These are phyloP conservation scores for Drosophila rufa DNA, from an alignment of 1,140 invertebrate genomes.

Conservation along the genomic window DNA sequence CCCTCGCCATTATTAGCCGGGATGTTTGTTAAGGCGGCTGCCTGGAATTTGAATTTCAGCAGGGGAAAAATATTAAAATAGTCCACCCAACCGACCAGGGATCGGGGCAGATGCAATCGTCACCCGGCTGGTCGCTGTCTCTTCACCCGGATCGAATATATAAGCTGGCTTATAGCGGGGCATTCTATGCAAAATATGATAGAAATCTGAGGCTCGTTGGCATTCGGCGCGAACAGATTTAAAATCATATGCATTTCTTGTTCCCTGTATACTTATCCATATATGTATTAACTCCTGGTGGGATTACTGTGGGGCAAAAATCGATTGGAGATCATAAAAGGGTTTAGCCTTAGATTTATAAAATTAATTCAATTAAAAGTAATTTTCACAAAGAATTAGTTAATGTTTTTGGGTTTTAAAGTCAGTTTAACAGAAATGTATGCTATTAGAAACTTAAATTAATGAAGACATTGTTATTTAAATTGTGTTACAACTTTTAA, in stretches of 20 bases:
- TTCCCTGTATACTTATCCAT: conserved; percentile 19
- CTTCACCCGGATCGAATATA: conserved; percentile 9
- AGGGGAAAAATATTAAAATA: conserved; percentile 76
- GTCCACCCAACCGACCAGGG: conserved; percentile 38
- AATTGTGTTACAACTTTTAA: no score
- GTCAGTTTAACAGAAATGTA: no score
- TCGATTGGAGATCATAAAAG: neutral
- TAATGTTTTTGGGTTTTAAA: no score
- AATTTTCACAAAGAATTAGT: no score
- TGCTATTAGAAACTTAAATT: no score
- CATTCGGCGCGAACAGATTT: conserved; percentile 66
- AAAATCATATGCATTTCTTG: conserved; percentile 69
- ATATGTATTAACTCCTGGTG: conserved; percentile 1
- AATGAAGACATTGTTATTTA: no score
- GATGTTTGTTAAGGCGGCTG: conserved; percentile 73
- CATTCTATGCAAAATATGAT: conserved; percentile 83
- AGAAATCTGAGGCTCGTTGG: conserved; percentile 68
- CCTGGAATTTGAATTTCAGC: conserved; percentile 63
- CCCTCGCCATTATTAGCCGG: conserved; percentile 68
- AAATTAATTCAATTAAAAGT: no score
- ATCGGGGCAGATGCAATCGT: conserved; percentile 28
- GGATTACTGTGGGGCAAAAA: conserved; percentile 15
- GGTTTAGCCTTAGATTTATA: neutral
- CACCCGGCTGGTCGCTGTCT: neutral
- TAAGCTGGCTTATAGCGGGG: conserved; percentile 10